These are phyloP conservation scores for Chaetodon auriga DNA, from an alignment of 2,113 vertebrate genomes.

Conservation along the genomic window DNA sequence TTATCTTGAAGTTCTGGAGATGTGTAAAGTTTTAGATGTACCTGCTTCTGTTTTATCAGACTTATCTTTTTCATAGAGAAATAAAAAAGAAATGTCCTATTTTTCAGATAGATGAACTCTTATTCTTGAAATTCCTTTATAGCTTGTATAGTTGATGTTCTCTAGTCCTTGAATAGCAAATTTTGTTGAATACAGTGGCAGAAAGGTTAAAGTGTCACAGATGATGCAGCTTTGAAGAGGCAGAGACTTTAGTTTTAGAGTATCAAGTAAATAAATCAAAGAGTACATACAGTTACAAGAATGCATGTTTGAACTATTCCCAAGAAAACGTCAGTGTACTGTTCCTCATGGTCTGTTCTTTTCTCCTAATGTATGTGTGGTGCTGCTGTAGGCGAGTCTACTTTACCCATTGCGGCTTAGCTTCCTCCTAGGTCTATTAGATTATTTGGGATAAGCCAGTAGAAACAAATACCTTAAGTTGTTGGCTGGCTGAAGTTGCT, in stretches of 20 bases:
- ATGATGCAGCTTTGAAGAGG: no score
- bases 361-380: not conserved
- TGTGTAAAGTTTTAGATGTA: not conserved
- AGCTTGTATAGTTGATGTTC: not conserved
- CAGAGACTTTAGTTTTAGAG: no score
- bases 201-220: no score
- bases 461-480: not conserved
- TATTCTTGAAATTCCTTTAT: not conserved
- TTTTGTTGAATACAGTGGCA: no score
- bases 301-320: not conserved
- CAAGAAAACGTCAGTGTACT: not conserved
- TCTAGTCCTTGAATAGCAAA: not conserved
- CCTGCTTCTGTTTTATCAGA: not conserved
- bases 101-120: not conserved
- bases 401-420: not conserved
- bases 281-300: not conserved
- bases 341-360: not conserved
- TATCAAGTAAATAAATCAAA: no score
- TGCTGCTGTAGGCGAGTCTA: not conserved
- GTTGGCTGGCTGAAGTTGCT: constrained; percentile 8
- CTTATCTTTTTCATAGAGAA: not conserved
- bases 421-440: not conserved
- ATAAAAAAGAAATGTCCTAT: not conserved
- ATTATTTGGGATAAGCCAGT: not conserved
- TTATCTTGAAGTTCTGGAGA: constrained; percentile 30